These are phyloP conservation scores for Aix galericulata DNA, from an alignment of 2,113 vertebrate species.

Conservation along the genomic window DNA sequence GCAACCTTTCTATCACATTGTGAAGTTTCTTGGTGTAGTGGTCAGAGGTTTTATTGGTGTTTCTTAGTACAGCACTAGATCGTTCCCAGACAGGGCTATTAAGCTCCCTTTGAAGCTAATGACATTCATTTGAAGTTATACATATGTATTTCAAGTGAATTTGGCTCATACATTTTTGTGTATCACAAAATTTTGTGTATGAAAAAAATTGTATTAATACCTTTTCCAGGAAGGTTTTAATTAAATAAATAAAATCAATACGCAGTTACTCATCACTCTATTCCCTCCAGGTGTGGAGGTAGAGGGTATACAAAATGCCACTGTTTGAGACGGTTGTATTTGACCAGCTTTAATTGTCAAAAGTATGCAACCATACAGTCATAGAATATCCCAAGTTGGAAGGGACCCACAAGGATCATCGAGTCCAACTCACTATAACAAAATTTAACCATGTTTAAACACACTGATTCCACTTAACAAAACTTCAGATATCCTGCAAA, in stretches of 20 bases:
- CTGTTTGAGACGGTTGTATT: neutral
- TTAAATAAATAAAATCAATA: neutral
- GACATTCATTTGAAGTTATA: neutral
- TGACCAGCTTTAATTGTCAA: neutral
- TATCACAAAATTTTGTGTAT: neutral
- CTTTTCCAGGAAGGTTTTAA: conserved; percentile 49
- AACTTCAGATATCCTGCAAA: neutral
- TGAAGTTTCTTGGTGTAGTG: neutral
- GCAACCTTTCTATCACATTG: neutral
- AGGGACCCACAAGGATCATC: neutral
- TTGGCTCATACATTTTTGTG: neutral
- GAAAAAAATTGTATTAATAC: neutral
- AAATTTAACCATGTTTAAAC: neutral
- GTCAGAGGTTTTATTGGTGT: neutral
- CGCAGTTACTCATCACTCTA: neutral
- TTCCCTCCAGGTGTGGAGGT: conserved; percentile 2
- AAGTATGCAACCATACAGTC: neutral
- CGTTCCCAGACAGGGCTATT: neutral
- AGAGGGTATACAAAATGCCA: neutral
- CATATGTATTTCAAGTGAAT: neutral
- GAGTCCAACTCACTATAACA: neutral
- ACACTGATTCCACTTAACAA: neutral
- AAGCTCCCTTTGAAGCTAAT: neutral
- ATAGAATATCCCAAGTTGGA: neutral
- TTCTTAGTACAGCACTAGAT: neutral